A percentile compares a stretch with the other conserved stretches of the same genome.
These are phyloP conservation scores for Melipona beecheii DNA, from an alignment of 2,888 invertebrate genomes.

Conservation along the genomic window DNA sequence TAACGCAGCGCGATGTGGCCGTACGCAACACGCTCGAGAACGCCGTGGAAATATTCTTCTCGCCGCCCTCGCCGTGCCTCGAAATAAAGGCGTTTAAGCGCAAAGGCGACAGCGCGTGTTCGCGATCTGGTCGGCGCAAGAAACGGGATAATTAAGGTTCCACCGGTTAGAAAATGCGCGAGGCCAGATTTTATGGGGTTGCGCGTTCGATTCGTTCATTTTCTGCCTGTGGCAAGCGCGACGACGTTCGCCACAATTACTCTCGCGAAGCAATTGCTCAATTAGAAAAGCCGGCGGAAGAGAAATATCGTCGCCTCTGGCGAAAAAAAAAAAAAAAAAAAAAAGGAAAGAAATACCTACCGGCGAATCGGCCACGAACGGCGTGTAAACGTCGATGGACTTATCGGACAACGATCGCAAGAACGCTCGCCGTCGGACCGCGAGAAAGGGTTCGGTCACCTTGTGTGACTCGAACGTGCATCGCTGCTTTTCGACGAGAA, in stretches of 20 bases:
- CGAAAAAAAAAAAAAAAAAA: not conserved
- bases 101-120: not conserved
- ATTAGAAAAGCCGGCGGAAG: constrained; percentile 22
- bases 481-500: constrained; percentile 59
- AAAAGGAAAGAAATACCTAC: not conserved
- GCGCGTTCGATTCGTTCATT: not conserved
- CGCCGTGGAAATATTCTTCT: constrained; percentile 48
- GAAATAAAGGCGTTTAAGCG: not conserved
- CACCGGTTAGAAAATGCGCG: not conserved
- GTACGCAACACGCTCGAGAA: constrained; percentile 44
- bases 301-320: constrained; percentile 24
- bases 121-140: not conserved
- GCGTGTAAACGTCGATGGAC: constrained; percentile 13
- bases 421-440: constrained; percentile 70
- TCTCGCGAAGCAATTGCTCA: constrained; percentile 36
- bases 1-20: constrained; percentile 65
- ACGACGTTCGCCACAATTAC: not conserved
- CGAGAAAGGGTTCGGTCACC: constrained; percentile 18
- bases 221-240: not conserved
- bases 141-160: constrained; percentile 1
- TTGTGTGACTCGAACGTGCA: not conserved
- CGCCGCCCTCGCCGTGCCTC: not conserved
- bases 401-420: constrained; percentile 4
- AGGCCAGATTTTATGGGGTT: constrained; percentile 1
- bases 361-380: not conserved